phyloP scores from a whole-genome alignment of 2,797 vertebrate genomes.

The Trachurus trachurus region DNA sequence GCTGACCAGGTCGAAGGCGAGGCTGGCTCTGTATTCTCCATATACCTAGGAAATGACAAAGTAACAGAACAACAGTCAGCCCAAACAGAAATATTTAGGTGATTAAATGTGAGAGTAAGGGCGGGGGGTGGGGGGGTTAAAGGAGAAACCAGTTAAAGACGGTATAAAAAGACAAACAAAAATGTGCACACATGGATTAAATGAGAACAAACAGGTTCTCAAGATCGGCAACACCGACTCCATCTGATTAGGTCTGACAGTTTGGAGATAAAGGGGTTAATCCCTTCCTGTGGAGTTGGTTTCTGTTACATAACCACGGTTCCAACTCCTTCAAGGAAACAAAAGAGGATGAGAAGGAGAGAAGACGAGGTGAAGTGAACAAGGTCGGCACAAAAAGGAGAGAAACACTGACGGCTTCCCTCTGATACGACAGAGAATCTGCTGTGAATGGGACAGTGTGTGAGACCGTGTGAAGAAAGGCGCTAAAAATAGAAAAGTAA shows the following conservation, averaged over 20 bases:
- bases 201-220: background rate
- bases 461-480: background rate
- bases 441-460: background rate
- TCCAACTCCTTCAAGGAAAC: slow-evolving; percentile 38
- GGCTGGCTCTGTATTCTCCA: slow-evolving; percentile 97
- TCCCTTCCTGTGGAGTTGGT: slow-evolving; percentile 56
- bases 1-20: slow-evolving; percentile 99
- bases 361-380: background rate
- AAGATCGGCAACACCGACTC: background rate
- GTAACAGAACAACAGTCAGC: background rate
- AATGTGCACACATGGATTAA: slow-evolving; percentile 3
- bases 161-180: slow-evolving; percentile 1
- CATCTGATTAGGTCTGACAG: slow-evolving; percentile 59
- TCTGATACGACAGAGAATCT: background rate
- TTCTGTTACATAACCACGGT: slow-evolving; percentile 56
- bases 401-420: background rate
- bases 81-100: background rate
- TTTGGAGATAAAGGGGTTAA: slow-evolving; percentile 72
- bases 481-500: background rate
- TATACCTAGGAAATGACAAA: slow-evolving; percentile 89
- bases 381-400: background rate
- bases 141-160: background rate
- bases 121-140: background rate
- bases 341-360: slow-evolving; percentile 15
- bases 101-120: background rate